These are phyloP conservation scores for Drosophila suzukii DNA, from an alignment of 1,140 invertebrate genomes.

Conservation along the genomic window DNA sequence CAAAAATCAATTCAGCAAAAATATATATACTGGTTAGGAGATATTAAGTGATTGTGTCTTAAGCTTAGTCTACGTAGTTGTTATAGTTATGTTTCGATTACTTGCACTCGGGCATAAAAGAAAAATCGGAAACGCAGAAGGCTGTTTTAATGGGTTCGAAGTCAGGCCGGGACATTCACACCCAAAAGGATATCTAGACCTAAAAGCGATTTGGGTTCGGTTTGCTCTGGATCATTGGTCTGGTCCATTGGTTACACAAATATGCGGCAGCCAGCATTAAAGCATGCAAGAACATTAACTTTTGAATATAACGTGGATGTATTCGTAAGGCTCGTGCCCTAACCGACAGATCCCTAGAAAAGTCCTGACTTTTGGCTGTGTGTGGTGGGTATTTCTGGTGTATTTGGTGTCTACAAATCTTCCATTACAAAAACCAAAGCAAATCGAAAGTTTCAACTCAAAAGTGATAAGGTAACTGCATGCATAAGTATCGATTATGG, in stretches of 20 bases:
- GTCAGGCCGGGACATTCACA: slow-evolving; percentile 57
- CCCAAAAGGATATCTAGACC: slow-evolving; percentile 44
- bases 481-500: slow-evolving; percentile 58
- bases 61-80: slow-evolving; percentile 43
- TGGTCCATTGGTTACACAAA: slow-evolving; percentile 36
- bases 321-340: slow-evolving; percentile 20
- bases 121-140: slow-evolving; percentile 4
- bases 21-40: slow-evolving; percentile 45
- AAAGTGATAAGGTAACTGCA: slow-evolving; percentile 61
- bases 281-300: slow-evolving; percentile 70
- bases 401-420: slow-evolving; percentile 59
- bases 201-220: slow-evolving; percentile 54
- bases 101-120: slow-evolving; percentile 11
- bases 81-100: slow-evolving; percentile 28
- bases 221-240: background rate
- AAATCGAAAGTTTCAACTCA: slow-evolving; percentile 51
- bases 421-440: slow-evolving; percentile 54
- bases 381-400: slow-evolving; percentile 48
- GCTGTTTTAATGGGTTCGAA: slow-evolving; percentile 27
- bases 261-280: slow-evolving; percentile 80
- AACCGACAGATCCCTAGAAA: slow-evolving; percentile 22
- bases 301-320: slow-evolving; percentile 32
- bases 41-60: slow-evolving; percentile 50
- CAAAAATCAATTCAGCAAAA: slow-evolving; percentile 64
- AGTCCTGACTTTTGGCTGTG: slow-evolving; percentile 40